Evolutionary conservation across 2,797 vertebrate genomes (phyloP).

Genomic region (Eleutherodactylus coqui): DNA sequence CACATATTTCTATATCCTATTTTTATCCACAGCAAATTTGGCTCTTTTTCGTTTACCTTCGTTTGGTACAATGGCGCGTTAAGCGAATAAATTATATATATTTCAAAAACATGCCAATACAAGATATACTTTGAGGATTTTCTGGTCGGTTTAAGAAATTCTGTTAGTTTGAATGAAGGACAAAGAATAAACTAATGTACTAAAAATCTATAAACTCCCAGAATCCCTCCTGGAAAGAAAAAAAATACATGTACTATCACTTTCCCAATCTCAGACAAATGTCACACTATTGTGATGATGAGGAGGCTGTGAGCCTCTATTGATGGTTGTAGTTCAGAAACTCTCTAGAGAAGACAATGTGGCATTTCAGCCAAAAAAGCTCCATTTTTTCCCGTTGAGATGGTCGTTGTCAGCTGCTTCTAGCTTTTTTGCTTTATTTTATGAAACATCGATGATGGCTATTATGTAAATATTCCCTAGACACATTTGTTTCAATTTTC

Average conservation of each 20-base stretch:
- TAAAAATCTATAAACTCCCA: not conserved
- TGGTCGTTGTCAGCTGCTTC: not conserved
- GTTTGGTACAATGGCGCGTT: slow-evolving; percentile 5
- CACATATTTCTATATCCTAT: slow-evolving; percentile 14
- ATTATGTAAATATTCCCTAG: slow-evolving; percentile 58
- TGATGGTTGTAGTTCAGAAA: not conserved
- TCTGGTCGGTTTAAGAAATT: not conserved
- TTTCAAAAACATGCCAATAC: not conserved
- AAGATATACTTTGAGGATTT: slow-evolving; percentile 6
- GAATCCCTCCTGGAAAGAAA: not conserved
- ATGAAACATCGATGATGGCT: slow-evolving; percentile 20
- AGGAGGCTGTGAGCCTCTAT: not conserved
- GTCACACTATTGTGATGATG: not conserved
- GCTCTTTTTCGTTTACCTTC: not conserved
- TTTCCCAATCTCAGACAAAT: not conserved
- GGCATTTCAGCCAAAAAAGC: not conserved
- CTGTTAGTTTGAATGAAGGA: not conserved
- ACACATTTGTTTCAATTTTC: slow-evolving; percentile 24
- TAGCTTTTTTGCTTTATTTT: slow-evolving; percentile 25
- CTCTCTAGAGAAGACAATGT: not conserved
- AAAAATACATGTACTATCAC: not conserved
- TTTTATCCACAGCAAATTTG: slow-evolving; percentile 24
- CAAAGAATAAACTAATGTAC: not conserved
- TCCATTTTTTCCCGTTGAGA: not conserved
- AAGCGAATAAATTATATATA: slow-evolving; percentile 14